Evolutionary conservation across 1,140 invertebrate species (phyloP).

Genomic region (Nephotettix cincticeps): DNA sequence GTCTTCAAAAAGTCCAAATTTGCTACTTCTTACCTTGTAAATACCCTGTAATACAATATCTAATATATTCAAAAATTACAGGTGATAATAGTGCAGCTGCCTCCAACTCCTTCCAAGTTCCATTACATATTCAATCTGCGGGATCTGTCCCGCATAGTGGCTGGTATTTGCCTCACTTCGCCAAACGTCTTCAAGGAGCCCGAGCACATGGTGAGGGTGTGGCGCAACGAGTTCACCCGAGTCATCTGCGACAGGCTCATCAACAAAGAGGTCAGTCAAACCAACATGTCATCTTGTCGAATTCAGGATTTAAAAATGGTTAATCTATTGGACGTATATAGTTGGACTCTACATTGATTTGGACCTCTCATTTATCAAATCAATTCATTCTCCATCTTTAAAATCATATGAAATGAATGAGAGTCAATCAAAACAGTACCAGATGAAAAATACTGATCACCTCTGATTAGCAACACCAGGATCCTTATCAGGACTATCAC

Average conservation of each 20-base stretch:
- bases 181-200: slow-evolving; percentile 58
- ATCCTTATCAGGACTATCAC: too few relatives aligned
- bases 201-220: slow-evolving; percentile 76
- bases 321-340: too few relatives aligned
- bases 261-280: slow-evolving; percentile 62
- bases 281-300: too few relatives aligned
- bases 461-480: too few relatives aligned
- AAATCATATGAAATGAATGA: too few relatives aligned
- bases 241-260: slow-evolving; percentile 87
- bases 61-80: slow-evolving; percentile 45
- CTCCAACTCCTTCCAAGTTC: slow-evolving; percentile 90
- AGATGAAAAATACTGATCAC: too few relatives aligned
- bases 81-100: slow-evolving; percentile 70
- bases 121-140: slow-evolving; percentile 93
- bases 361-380: too few relatives aligned
- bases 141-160: slow-evolving; percentile 80
- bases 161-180: slow-evolving; percentile 74
- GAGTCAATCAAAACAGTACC: too few relatives aligned
- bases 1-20: not conserved
- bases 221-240: slow-evolving; percentile 85
- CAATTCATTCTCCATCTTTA: too few relatives aligned
- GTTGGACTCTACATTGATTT: too few relatives aligned
- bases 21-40: slow-evolving; percentile 39
- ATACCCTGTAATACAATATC: not conserved
- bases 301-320: too few relatives aligned